phyloP scores from a whole-genome alignment of 2,113 vertebrate genomes.

The Microtus pennsylvanicus region DNA sequence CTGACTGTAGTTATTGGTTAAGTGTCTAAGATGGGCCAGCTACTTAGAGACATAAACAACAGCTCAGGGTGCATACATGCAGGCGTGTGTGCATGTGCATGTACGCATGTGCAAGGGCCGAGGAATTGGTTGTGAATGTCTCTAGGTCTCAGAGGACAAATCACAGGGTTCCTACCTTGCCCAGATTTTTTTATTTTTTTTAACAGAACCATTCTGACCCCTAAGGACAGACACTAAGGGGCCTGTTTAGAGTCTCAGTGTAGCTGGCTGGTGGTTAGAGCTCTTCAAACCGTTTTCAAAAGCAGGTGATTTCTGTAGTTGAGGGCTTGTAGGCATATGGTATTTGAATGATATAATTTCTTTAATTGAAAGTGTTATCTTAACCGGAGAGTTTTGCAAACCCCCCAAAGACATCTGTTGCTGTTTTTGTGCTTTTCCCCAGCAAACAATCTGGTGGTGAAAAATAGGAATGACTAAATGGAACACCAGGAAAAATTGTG shows the following conservation, averaged over 20 bases:
- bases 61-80: neutral
- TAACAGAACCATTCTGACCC: slow-evolving; percentile 15
- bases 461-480: slow-evolving; percentile 80
- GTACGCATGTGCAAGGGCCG: neutral
- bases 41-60: neutral
- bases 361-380: slow-evolving; percentile 84
- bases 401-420: slow-evolving; percentile 83
- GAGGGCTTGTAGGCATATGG: slow-evolving; percentile 78
- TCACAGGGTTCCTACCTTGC: neutral
- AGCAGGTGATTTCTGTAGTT: slow-evolving; percentile 80
- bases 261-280: slow-evolving; percentile 38
- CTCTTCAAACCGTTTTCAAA: slow-evolving; percentile 64
- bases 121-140: neutral
- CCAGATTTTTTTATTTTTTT: neutral
- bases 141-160: slow-evolving; percentile 1
- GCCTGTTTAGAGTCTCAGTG: neutral
- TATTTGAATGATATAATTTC: slow-evolving; percentile 83
- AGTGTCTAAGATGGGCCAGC: neutral
- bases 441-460: slow-evolving; percentile 82
- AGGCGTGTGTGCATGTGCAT: neutral
- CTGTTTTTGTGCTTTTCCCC: slow-evolving; percentile 83
- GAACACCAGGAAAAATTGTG: slow-evolving; percentile 65
- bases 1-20: slow-evolving; percentile 15
- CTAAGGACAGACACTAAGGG: neutral
- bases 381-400: slow-evolving; percentile 80